Evolutionary conservation across 1,140 invertebrate genomes (phyloP), one percentile per base, ranked within the genome.

Genomic region (Periplaneta americana): DNA sequence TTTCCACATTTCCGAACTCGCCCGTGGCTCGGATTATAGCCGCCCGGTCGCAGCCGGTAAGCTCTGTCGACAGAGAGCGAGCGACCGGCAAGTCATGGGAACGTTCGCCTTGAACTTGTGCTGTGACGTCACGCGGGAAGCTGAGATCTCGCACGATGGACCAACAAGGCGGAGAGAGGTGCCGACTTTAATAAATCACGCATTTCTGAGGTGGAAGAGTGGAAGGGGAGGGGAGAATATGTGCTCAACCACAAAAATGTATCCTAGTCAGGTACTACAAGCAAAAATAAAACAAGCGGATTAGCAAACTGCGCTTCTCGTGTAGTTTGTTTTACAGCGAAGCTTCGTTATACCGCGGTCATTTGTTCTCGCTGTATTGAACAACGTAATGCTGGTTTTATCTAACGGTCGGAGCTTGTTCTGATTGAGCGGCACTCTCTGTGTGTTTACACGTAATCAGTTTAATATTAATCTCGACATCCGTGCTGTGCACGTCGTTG

Each of bases 211-310:
- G 48, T 28, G n/a, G 22, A 66, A 1, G n/a, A n/a, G n/a, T n/a
- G n/a, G n/a, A n/a, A n/a, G n/a, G n/a, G n/a, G n/a, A n/a, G 28
- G 22, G n/a, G 6, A 66, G 86, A 86, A 85, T 85, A 86, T 85
- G 85, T 87, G 85, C 84, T 82, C 82, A 36, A 66, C 48, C 48
- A 28, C n/a, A 48, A 48, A 48, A 13, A 48, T 17, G 4, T 15
- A 48, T 8, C 5, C 6, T 15, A 48, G 48, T 28, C 48, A 66
- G 48, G 48, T 6, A 66, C n/a, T 66, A 66, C 1, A 66, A 66
- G n/a, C 8, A 48, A 66, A 28, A 8, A 66, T 2, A 66, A 28
- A 66, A n/a, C n/a, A 66, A 66, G 22, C 10, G 22, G 48, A 28
- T 28, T 66, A 48, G 39, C 17, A 48, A n/a, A 48, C 39, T 18